These are phyloP conservation scores for Rosalia funebris DNA, from an alignment of 2,888 invertebrate species.

Conservation along the genomic window DNA sequence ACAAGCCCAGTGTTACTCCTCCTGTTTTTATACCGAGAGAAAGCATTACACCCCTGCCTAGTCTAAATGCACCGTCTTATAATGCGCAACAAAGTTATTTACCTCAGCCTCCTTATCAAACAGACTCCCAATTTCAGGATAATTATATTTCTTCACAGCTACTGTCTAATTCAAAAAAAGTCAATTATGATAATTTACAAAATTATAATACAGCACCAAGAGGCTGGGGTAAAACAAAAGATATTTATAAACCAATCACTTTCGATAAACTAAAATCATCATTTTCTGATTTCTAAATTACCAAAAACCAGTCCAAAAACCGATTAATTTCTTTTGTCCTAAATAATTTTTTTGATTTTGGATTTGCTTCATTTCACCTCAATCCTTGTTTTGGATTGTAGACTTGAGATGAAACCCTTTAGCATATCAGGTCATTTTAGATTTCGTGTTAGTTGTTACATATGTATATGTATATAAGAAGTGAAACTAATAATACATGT, in stretches of 20 bases:
- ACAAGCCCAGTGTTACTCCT: constrained; percentile 53
- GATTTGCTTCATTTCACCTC: constrained; percentile 32
- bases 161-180: constrained; percentile 47
- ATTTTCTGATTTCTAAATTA: constrained; percentile 51
- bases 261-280: constrained; percentile 67
- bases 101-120: constrained; percentile 28
- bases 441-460: constrained; percentile 17
- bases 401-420: constrained; percentile 30
- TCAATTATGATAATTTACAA: constrained; percentile 55
- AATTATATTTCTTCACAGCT: constrained; percentile 29
- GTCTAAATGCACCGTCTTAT: constrained; percentile 39
- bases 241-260: constrained; percentile 78
- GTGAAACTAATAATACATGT: constrained; percentile 20
- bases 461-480: constrained; percentile 32
- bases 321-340: constrained; percentile 5
- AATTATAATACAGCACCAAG: constrained; percentile 87
- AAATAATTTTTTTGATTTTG: constrained; percentile 6
- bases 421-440: constrained; percentile 5
- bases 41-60: constrained; percentile 48
- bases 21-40: constrained; percentile 59
- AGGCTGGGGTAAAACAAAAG: constrained; percentile 79
- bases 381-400: constrained; percentile 36
- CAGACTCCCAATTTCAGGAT: constrained; percentile 27
- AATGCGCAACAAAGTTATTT: constrained; percentile 42
- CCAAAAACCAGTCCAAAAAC: background rate